Evolutionary conservation across 2,888 invertebrate species (phyloP).

Genomic region (Sminthurinus aureus): DNA sequence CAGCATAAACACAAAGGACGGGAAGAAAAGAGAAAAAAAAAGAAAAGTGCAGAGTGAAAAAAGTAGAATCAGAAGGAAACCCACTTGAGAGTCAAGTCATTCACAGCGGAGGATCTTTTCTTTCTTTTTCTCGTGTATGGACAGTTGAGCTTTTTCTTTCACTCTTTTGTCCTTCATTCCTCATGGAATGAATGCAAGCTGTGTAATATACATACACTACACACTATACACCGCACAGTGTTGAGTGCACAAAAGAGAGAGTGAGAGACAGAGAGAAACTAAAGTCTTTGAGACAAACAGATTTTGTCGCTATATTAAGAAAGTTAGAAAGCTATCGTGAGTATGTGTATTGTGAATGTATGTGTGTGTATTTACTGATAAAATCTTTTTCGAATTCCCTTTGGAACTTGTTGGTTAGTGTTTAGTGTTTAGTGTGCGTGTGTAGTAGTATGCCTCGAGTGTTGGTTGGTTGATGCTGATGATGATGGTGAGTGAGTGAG

Average conservation of each 20-base stretch:
- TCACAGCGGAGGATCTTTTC: slow-evolving; percentile 22
- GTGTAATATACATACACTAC: not conserved
- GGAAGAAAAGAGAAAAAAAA: too few relatives aligned
- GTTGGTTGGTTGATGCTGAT: not conserved
- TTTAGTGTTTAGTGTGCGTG: not conserved
- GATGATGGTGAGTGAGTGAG: not conserved
- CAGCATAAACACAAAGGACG: too few relatives aligned
- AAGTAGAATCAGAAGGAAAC: not conserved
- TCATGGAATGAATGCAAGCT: not conserved
- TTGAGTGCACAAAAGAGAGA: not conserved
- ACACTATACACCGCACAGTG: not conserved
- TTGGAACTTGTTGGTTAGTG: slow-evolving; percentile 14
- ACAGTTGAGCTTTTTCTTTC: slow-evolving; percentile 28
- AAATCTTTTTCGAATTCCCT: slow-evolving; percentile 36
- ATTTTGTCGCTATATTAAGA: slow-evolving; percentile 42
- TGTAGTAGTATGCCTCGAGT: too few relatives aligned
- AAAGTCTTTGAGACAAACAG: slow-evolving; percentile 40
- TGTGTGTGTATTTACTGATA: slow-evolving; percentile 37
- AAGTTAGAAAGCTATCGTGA: slow-evolving; percentile 41
- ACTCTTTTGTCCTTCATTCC: not conserved
- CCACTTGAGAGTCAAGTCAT: slow-evolving; percentile 44
- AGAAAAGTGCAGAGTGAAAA: not conserved
- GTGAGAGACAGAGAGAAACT: slow-evolving; percentile 20
- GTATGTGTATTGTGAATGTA: too few relatives aligned
- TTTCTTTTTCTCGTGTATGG: not conserved